phyloP scores from a whole-genome alignment of 1,140 invertebrate species.

The Drosophila tani region DNA sequence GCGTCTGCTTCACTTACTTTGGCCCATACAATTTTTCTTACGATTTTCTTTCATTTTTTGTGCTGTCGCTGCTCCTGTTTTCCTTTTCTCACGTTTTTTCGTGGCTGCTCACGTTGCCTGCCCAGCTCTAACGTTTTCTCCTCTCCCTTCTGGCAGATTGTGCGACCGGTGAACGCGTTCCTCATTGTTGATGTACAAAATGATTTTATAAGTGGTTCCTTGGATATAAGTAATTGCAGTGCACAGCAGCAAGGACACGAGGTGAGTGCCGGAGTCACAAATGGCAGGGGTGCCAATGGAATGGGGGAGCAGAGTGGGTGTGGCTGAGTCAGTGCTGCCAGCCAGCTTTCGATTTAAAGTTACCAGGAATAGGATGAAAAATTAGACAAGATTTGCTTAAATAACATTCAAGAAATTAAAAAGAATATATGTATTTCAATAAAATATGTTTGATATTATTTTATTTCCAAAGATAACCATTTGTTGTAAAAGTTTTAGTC shows the following conservation, averaged over 20 bases:
- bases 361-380: neutral
- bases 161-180: slow-evolving; percentile 95
- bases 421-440: too few relatives aligned
- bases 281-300: slow-evolving; percentile 10
- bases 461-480: too few relatives aligned
- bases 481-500: too few relatives aligned
- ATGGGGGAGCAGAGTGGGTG: slow-evolving; percentile 1
- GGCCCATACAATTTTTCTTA: slow-evolving; percentile 78
- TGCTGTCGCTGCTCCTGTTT: slow-evolving; percentile 54
- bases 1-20: slow-evolving; percentile 77
- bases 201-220: slow-evolving; percentile 97
- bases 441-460: too few relatives aligned
- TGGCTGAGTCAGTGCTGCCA: slow-evolving; percentile 13
- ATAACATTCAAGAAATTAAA: too few relatives aligned
- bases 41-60: slow-evolving; percentile 64
- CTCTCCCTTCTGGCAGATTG: slow-evolving; percentile 87
- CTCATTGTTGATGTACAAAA: slow-evolving; percentile 99
- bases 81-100: slow-evolving; percentile 28
- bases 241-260: slow-evolving; percentile 96
- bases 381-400: neutral
- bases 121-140: slow-evolving; percentile 36
- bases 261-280: slow-evolving; percentile 85
- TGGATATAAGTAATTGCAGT: slow-evolving; percentile 96
- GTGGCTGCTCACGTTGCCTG: slow-evolving; percentile 52
- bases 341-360: neutral